Evolutionary conservation across 23 tunicate species (phyloP).

Genomic region (Halocynthia aurantium): DNA sequence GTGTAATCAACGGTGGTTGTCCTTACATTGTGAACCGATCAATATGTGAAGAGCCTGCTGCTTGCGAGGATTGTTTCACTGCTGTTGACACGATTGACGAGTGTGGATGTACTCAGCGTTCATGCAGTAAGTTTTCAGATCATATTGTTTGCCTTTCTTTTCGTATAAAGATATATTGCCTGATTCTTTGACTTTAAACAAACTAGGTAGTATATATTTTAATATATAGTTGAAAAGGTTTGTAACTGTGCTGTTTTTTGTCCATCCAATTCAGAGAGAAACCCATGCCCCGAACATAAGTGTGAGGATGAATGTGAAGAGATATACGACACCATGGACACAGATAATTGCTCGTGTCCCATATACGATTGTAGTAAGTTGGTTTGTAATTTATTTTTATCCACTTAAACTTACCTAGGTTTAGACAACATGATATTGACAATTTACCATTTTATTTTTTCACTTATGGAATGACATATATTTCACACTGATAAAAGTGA

Average conservation of each 20-base stretch:
- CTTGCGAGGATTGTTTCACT: slow-evolving; percentile 41
- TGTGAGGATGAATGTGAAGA: slow-evolving; percentile 58
- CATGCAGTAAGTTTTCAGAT: slow-evolving; percentile 17
- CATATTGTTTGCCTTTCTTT: too few species aligned
- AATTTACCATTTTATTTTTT: too few species aligned
- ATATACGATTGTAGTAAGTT: slow-evolving; percentile 46
- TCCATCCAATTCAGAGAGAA: slow-evolving; percentile 9
- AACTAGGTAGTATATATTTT: not conserved
- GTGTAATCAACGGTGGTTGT: slow-evolving; percentile 29
- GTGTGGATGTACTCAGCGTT: slow-evolving; percentile 37
- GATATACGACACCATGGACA: slow-evolving; percentile 26
- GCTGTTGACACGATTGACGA: slow-evolving; percentile 33
- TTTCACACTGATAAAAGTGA: too few species aligned
- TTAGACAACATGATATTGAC: too few species aligned
- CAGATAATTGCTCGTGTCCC: slow-evolving; percentile 42
- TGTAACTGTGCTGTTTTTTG: not conserved
- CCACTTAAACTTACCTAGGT: too few species aligned
- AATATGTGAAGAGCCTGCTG: slow-evolving; percentile 42
- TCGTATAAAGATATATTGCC: not conserved
- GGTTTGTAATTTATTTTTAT: not conserved
- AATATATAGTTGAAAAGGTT: not conserved
- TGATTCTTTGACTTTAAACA: not conserved
- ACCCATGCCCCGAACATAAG: slow-evolving; percentile 32
- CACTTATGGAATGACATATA: too few species aligned
- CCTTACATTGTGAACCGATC: slow-evolving; percentile 46